These are phyloP conservation scores for Coendou prehensilis DNA, from an alignment of 2,797 vertebrate species.

Conservation along the genomic window DNA sequence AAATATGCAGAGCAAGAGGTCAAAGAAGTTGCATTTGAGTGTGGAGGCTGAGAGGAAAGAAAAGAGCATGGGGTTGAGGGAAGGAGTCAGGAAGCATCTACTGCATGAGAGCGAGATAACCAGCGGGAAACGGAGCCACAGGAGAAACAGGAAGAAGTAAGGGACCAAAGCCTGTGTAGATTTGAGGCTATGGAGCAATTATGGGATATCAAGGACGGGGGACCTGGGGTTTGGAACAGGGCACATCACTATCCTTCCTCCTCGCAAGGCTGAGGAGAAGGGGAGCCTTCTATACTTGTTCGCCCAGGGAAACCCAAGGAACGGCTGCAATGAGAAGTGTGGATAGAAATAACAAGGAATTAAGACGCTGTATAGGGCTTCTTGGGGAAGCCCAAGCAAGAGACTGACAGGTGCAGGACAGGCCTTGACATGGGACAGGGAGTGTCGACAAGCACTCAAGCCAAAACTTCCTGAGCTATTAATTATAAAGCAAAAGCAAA, in stretches of 20 bases:
- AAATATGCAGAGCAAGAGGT: not conserved
- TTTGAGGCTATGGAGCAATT: not conserved
- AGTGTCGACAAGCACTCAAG: not conserved
- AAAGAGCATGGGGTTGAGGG: not conserved
- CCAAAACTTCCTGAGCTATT: not conserved
- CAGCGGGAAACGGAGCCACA: not conserved
- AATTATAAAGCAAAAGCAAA: not conserved
- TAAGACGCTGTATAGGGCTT: not conserved
- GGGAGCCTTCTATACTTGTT: not conserved
- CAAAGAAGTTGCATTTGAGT: conserved; percentile 3
- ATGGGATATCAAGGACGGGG: not conserved
- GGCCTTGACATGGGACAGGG: not conserved
- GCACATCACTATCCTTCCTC: not conserved
- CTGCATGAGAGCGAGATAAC: conserved; percentile 3
- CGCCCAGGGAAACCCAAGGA: not conserved
- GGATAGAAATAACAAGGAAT: conserved; percentile 42
- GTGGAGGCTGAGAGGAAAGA: not conserved
- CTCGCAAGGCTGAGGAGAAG: not conserved
- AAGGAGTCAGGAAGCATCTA: not conserved
- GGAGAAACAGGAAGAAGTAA: not conserved
- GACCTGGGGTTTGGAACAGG: not conserved
- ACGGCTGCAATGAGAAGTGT: not conserved
- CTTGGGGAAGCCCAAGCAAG: not conserved
- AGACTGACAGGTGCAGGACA: not conserved
- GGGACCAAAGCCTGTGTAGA: not conserved